Evolutionary conservation across 1,140 invertebrate species (phyloP).

Genomic region (Euborellia annulipes): DNA sequence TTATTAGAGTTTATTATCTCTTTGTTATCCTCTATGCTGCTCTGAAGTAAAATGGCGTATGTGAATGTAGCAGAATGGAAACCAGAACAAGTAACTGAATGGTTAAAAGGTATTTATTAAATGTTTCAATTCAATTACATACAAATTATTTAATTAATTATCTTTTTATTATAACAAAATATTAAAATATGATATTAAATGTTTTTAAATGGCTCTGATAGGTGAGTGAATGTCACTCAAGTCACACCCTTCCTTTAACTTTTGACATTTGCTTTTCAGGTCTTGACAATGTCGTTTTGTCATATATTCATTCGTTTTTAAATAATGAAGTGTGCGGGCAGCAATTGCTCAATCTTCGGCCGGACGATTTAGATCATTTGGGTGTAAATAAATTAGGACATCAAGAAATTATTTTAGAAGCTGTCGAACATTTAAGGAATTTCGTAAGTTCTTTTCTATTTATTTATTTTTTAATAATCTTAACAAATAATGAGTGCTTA

Average conservation of each 20-base stretch:
- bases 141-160: too few species aligned
- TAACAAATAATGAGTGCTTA: too few species aligned
- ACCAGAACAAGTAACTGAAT: slow-evolving; percentile 82
- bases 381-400: slow-evolving; percentile 74
- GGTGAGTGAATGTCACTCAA: not conserved
- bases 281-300: slow-evolving; percentile 60
- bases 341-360: slow-evolving; percentile 61
- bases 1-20: too few species aligned
- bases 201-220: too few species aligned
- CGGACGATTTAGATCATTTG: slow-evolving; percentile 74
- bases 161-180: too few species aligned
- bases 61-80: slow-evolving; percentile 85
- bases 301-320: slow-evolving; percentile 66
- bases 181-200: too few species aligned
- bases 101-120: slow-evolving; percentile 59
- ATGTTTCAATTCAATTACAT: too few species aligned
- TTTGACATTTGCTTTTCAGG: slow-evolving; percentile 34
- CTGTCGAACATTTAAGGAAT: slow-evolving; percentile 71
- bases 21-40: too few species aligned
- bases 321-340: slow-evolving; percentile 67
- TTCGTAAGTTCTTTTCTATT: slow-evolving; percentile 59
- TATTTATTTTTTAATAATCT: too few species aligned
- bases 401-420: slow-evolving; percentile 82
- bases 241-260: slow-evolving; percentile 1
- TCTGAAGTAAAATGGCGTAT: slow-evolving; percentile 45